Evolutionary conservation across 2,797 vertebrate genomes (phyloP), one percentile per base, ranked within the genome.

Genomic region (Falco columbarius): DNA sequence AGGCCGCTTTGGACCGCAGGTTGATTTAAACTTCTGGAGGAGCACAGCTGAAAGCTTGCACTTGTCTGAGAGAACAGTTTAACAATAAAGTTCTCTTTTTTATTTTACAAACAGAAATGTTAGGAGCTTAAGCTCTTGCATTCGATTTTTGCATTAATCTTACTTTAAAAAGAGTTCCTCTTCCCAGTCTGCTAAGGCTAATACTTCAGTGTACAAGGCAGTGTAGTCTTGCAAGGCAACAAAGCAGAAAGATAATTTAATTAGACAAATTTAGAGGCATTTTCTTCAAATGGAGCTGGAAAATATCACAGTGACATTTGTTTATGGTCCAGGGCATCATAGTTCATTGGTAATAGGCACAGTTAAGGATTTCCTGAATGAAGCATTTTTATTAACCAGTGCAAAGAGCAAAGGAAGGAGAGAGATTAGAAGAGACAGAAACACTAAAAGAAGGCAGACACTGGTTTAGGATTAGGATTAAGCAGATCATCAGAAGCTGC

Each of bases 231-330:
- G 49, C 63, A 86, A 94, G 73, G 56, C 66, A 94, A 7, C 66
- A 80, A 54, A 44, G 62, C 72, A 87, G 77, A 82, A 80, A 95
- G 96, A 74, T 58, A 56, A 94, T 87, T 54, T 87, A 54, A 83
- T 91, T 83, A 81, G 72, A 38, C 42, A 38, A 72, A 87, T 36
- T 81, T 75, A 44, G 54, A 84, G 51, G 7, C 20, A 7, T 18
- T 87, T 62, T 76, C 85, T 90, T 97, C 93, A 83, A 61, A n/a
- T 32, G 34, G 40, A 84, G 40, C 51, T 63, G 36, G 62, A 63
- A 86, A 68, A 72, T 67, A 82, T 22, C 81, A 71, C 68, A 86
- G 81, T 82, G 91, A 44, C 36, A 51, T 92, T 86, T 94, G 54
- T 29, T 93, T 42, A 4, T 13, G 23, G 77, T 67, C 58, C 40